Evolutionary conservation across 2,113 vertebrate genomes (phyloP), one percentile per base, ranked within the genome.

Genomic region (Varanus komodoensis): DNA sequence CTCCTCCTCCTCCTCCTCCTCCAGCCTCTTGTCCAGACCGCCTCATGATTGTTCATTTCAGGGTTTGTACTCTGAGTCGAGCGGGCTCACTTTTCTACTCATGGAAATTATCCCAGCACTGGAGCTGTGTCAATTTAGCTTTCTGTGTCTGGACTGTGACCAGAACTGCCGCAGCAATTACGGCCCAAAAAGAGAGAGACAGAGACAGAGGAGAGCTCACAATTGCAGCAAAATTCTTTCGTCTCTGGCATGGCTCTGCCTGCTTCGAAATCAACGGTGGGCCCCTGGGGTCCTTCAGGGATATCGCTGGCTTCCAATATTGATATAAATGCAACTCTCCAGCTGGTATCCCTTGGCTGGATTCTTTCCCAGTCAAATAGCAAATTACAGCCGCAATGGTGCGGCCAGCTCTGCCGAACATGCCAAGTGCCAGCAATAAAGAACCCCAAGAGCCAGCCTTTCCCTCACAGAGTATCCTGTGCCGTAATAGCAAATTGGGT

Each of bases 321-420:
- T 92, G 90, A 91, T 88, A 90, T 93, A 94, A 90, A 92, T 91
- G 89, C 86, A 92, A 61, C 86, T 84, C 95, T 92, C 92, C 91
- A 95, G 92, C 92, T 93, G 93, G 89, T 91, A 93, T 92, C 92
- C 81, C 92, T 93, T 93, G 89, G 90, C 90, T 95, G 94, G 95
- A 88, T 80, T 79, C 87, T 87, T 94, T 95, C 95, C 95, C 94
- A 92, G 94, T 90, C 84, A 94, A 96, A 95, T 87, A 93, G 91
- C 93, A 96, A 96, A 95, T 94, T 92, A 93, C 90, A 92, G 91
- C 92, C 88, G 92, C 93, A 93, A 89, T 94, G 93, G 92, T 92
- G 93, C 93, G 92, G 92, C 93, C 91, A 92, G 92, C 69, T 7
- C 87, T 93, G 90, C 69, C 77, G 91, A 96, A 92, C 87, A 91